Evolutionary conservation across 2,888 invertebrate genomes (phyloP), one percentile per base, ranked within the genome.

Genomic region (Dynastes maya): DNA sequence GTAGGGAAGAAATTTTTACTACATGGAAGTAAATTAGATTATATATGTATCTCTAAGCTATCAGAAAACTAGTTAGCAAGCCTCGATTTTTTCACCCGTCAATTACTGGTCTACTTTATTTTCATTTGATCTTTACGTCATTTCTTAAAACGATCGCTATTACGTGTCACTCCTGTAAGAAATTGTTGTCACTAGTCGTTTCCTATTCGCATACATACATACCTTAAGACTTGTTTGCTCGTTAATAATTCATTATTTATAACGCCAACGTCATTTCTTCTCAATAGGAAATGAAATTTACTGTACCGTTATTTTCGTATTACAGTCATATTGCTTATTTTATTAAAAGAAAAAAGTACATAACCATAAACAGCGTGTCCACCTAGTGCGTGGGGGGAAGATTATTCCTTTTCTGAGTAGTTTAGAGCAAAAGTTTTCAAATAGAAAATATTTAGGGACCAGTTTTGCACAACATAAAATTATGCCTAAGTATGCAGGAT

Each of bases 21-120:
- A 22, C 51, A 49, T 51, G 11, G 68, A 68, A 68, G 68, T 27
- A 51, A 72, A 72, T 72, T 72, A 61, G 40, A 22, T 58, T 71
- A 55, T 71, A 70, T 71, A 72, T 72, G 11, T 45, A 58, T 72
- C 72, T 72, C 45, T 61, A 45, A 72, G 72, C 45, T 72, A 72
- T 40, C 45, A 45, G 40, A 45, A 72, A 72, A 72, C 72, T 58
- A 58, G 72, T 72, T 61, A 27, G 72, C 37, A 40, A 61, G 22
- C 61, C 27, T 72, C 40, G 6, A 68, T 13, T 72, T 71, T 29
- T 53, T 68, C 11, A 6, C 8, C n/a, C 32, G 11, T 53, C 70
- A 68, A 68, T 68, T 68, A 51, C 27, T 11, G 27, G 49, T 49
- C 49, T 16, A 6, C 64, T n/a, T 37, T 40, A 55, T 65, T 65